These are phyloP conservation scores for Polypedilum pembai DNA, from an alignment of 1,140 invertebrate genomes.

Conservation along the genomic window DNA sequence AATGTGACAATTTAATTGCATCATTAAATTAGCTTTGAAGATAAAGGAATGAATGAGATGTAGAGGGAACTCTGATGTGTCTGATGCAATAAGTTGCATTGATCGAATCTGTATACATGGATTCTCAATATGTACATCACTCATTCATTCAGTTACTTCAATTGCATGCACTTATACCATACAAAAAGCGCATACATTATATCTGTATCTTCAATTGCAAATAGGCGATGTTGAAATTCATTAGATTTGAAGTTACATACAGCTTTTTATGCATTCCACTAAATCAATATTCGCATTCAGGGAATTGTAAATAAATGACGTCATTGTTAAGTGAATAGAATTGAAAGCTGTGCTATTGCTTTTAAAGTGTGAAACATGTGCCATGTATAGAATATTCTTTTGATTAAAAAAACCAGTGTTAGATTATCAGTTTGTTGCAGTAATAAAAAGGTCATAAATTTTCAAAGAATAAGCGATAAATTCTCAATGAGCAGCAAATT, in stretches of 20 bases:
- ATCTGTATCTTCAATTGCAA: constrained; percentile 18
- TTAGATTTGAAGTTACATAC: constrained; percentile 6
- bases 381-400: background rate
- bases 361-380: background rate
- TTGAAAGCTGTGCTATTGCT: background rate
- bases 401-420: background rate
- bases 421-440: background rate
- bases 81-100: constrained; percentile 15
- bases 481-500: background rate
- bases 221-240: constrained; percentile 24
- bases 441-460: background rate
- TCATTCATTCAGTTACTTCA: background rate
- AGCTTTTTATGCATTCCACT: background rate
- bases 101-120: background rate
- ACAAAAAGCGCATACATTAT: background rate
- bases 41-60: background rate
- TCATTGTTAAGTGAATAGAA: background rate
- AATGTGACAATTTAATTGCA: constrained; percentile 28
- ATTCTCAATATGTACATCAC: background rate
- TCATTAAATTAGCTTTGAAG: constrained; percentile 25
- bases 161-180: background rate
- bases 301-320: constrained; percentile 9
- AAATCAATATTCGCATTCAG: background rate
- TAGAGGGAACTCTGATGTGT: background rate
- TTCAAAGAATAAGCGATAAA: background rate